phyloP scores from a whole-genome alignment of 1,140 invertebrate species.

The Drosophila punjabiensis region DNA sequence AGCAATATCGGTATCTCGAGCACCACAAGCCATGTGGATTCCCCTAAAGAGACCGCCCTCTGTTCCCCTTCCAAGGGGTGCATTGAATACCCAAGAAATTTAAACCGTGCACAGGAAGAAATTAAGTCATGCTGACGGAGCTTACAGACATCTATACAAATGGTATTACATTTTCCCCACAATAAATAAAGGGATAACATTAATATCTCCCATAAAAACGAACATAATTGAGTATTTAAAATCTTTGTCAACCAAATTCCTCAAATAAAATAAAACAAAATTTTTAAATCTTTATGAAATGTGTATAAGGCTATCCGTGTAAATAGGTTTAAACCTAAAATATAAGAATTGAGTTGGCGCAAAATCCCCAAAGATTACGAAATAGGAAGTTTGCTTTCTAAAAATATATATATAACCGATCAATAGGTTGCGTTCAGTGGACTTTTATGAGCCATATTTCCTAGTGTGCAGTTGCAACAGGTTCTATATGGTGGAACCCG shows the following conservation, averaged over 20 bases:
- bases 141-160: too few species aligned
- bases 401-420: background rate
- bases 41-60: background rate
- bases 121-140: background rate
- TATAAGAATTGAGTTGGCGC: background rate
- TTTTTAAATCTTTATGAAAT: background rate
- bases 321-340: background rate
- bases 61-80: background rate
- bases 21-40: background rate
- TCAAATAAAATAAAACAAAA: background rate
- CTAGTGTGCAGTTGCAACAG: conserved; percentile 18
- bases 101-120: background rate
- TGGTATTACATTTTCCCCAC: too few species aligned
- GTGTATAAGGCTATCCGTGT: background rate
- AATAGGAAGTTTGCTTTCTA: background rate
- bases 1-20: background rate
- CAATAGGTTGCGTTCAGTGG: background rate
- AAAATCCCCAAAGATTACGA: conserved; percentile 4
- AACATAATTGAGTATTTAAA: background rate
- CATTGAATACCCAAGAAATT: conserved; percentile 3
- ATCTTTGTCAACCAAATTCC: background rate
- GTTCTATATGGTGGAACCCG: conserved; percentile 5
- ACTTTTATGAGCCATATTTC: background rate
- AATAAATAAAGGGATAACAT: too few species aligned
- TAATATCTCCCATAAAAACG: background rate